Evolutionary conservation across 2,888 invertebrate species (phyloP).

Genomic region (Euphydryas editha): DNA sequence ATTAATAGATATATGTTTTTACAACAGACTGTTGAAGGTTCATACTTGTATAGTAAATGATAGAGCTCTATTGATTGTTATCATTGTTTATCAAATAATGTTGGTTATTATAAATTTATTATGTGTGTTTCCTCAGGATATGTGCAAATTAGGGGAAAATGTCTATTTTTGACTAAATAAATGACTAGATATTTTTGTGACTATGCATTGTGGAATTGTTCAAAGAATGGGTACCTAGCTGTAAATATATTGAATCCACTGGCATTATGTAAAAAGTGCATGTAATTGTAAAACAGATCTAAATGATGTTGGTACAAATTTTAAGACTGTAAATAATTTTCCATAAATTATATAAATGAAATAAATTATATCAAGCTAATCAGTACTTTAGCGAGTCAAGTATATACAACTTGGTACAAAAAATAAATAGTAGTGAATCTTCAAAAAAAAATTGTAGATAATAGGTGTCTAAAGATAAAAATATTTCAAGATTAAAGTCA

Average conservation of each 20-base stretch:
- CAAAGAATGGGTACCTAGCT: constrained; percentile 71
- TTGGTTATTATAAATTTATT: constrained; percentile 81
- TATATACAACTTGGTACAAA: constrained; percentile 38
- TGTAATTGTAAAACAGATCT: constrained; percentile 64
- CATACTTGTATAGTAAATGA: constrained; percentile 72
- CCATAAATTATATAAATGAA: constrained; percentile 46
- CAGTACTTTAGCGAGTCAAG: constrained; percentile 22
- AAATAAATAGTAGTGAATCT: constrained; percentile 12
- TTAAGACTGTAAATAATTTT: constrained; percentile 74
- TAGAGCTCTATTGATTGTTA: constrained; percentile 79
- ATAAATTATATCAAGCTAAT: constrained; percentile 32
- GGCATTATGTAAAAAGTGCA: constrained; percentile 61
- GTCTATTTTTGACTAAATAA: constrained; percentile 78
- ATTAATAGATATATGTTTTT: constrained; percentile 62
- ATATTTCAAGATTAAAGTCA: not conserved
- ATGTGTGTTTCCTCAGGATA: constrained; percentile 76
- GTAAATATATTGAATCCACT: constrained; percentile 65
- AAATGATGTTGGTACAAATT: constrained; percentile 75
- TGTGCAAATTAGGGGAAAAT: constrained; percentile 72
- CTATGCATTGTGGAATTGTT: constrained; percentile 74
- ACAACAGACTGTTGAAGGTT: constrained; percentile 74
- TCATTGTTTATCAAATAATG: constrained; percentile 79
- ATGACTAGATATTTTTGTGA: constrained; percentile 79
- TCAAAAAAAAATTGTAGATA: not conserved
- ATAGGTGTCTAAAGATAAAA: not conserved